Evolutionary conservation across 2,113 vertebrate genomes (phyloP).

Genomic region (Dicaeum eximium): DNA sequence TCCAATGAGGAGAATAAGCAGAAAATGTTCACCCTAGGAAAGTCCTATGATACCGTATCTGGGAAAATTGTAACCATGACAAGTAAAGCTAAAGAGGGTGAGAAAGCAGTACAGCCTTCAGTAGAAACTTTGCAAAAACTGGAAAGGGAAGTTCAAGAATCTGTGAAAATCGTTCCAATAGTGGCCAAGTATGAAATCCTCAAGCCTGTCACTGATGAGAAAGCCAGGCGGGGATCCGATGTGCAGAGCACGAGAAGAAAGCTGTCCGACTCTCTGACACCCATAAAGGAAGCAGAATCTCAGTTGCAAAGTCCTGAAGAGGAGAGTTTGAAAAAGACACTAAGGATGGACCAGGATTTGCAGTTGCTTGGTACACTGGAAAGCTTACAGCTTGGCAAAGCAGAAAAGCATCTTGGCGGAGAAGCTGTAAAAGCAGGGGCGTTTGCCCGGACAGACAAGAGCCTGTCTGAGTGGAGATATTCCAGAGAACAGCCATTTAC

Average conservation of each 20-base stretch:
- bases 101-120: conserved; percentile 46
- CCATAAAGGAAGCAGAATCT: conserved; percentile 80
- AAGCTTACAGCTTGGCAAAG: neutral
- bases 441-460: conserved; percentile 69
- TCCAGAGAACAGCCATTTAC: conserved; percentile 74
- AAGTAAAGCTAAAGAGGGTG: conserved; percentile 67
- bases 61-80: conserved; percentile 85
- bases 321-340: conserved; percentile 45
- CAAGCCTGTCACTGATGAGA: conserved; percentile 70
- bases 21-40: conserved; percentile 82
- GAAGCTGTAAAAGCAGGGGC: conserved; percentile 61
- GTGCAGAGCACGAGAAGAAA: conserved; percentile 61
- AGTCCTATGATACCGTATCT: conserved; percentile 82
- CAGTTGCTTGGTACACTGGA: conserved; percentile 14
- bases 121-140: conserved; percentile 52
- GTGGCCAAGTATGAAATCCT: conserved; percentile 80
- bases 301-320: conserved; percentile 72
- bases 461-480: conserved; percentile 73
- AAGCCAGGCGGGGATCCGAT: conserved; percentile 72
- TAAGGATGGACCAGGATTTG: conserved; percentile 5
- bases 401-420: conserved; percentile 16
- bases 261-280: conserved; percentile 72
- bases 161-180: conserved; percentile 64
- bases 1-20: conserved; percentile 76
- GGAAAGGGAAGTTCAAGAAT: conserved; percentile 53